phyloP scores from a whole-genome alignment of 2,888 invertebrate genomes.

The Lacanobia wlatinum region DNA sequence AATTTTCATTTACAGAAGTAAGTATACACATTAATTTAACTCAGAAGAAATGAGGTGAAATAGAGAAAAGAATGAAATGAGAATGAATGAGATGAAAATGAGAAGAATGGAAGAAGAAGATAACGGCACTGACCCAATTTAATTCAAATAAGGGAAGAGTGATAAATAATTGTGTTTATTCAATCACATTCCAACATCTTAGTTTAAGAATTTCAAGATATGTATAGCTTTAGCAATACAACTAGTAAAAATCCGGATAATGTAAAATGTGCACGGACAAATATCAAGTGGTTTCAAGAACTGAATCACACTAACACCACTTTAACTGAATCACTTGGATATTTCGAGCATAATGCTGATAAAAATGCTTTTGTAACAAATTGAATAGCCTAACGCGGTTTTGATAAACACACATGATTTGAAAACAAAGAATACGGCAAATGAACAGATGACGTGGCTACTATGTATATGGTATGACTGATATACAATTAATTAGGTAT shows the following conservation, averaged over 20 bases:
- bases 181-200: too few species aligned
- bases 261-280: not conserved
- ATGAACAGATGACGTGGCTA: conserved; percentile 23
- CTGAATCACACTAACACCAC: conserved; percentile 29
- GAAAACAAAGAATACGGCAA: conserved; percentile 54
- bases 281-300: not conserved
- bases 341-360: conserved; percentile 43
- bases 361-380: conserved; percentile 50
- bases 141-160: too few species aligned
- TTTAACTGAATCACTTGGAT: conserved; percentile 30
- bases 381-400: conserved; percentile 31
- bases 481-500: conserved; percentile 48
- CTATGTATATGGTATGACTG: conserved; percentile 13
- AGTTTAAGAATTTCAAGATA: too few species aligned
- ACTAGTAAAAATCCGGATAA: not conserved
- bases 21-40: too few species aligned
- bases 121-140: too few species aligned
- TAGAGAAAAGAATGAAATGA: too few species aligned
- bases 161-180: too few species aligned
- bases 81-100: too few species aligned
- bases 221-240: not conserved
- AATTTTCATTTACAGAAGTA: too few species aligned
- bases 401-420: conserved; percentile 36
- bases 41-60: too few species aligned
- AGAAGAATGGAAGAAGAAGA: too few species aligned